Percentiles rank a stretch among this genome's conserved stretches.
phyloP scores from a whole-genome alignment of 2,888 invertebrate species.

The Drosophila phalerata region DNA sequence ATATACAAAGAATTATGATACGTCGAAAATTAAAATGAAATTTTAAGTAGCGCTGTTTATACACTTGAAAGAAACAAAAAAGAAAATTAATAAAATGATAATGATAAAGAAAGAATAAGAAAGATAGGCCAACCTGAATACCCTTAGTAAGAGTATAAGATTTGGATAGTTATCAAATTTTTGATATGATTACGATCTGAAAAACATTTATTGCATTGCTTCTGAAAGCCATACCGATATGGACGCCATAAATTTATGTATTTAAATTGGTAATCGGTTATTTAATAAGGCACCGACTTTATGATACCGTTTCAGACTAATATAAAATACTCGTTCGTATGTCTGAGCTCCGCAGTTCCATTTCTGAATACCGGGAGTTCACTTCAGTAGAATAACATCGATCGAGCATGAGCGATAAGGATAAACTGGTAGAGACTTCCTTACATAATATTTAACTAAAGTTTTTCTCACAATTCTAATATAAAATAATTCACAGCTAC shows the following conservation, averaged over 20 bases:
- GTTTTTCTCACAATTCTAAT: no score
- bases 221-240: conserved; percentile 25
- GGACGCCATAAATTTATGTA: conserved; percentile 31
- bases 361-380: conserved; percentile 4
- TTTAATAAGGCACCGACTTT: conserved; percentile 41
- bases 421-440: conserved; percentile 32
- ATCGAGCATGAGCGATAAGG: conserved; percentile 44
- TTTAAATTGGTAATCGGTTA: conserved; percentile 25
- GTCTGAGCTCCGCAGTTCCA: conserved; percentile 26
- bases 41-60: not conserved
- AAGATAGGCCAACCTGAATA: not conserved
- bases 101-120: not conserved
- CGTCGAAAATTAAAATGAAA: not conserved
- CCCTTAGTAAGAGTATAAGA: not conserved
- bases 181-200: conserved; percentile 22
- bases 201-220: conserved; percentile 6
- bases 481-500: conserved; percentile 16
- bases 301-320: conserved; percentile 9
- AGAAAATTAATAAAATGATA: not conserved
- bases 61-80: not conserved
- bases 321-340: conserved; percentile 33
- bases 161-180: conserved; percentile 38
- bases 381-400: conserved; percentile 3
- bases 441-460: not conserved
- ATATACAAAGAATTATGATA: not conserved